Evolutionary conservation across 2,113 vertebrate genomes (phyloP).

Genomic region (Urocitellus parryii): DNA sequence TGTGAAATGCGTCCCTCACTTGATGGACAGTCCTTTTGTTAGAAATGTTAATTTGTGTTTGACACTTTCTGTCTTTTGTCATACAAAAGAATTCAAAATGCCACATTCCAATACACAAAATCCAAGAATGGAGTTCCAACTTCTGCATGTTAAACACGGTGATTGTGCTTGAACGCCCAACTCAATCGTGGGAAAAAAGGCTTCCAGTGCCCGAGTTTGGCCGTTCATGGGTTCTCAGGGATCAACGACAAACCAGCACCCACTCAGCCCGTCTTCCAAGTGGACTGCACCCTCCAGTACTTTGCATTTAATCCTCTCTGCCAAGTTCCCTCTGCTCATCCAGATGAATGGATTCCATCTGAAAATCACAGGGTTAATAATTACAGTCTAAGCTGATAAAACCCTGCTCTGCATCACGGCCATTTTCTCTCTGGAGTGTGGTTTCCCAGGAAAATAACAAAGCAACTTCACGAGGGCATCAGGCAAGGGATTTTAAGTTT

Average conservation of each 20-base stretch:
- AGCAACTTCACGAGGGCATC: background rate
- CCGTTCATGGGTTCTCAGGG: background rate
- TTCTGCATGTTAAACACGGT: fast-evolving
- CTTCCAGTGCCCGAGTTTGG: background rate
- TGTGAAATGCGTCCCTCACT: background rate
- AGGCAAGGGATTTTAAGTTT: slow-evolving; percentile 62
- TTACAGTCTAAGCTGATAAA: background rate
- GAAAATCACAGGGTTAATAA: slow-evolving; percentile 62
- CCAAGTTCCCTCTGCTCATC: slow-evolving; percentile 27
- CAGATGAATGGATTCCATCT: slow-evolving; percentile 14
- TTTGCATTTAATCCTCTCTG: slow-evolving; percentile 36
- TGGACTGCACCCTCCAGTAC: fast-evolving
- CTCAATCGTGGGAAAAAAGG: background rate
- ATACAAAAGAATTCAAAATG: background rate
- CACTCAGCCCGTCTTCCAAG: background rate
- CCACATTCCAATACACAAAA: background rate
- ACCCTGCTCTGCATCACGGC: slow-evolving; percentile 20
- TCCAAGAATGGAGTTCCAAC: background rate
- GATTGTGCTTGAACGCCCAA: background rate
- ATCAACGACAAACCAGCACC: background rate
- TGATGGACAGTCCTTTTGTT: slow-evolving; percentile 43
- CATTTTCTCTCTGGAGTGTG: background rate
- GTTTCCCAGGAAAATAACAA: slow-evolving; percentile 51
- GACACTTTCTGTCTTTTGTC: background rate
- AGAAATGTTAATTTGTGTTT: slow-evolving; percentile 34